Conservation (phyloP, 1,140 invertebrate species). For the Steinernema khuongi region DNA sequence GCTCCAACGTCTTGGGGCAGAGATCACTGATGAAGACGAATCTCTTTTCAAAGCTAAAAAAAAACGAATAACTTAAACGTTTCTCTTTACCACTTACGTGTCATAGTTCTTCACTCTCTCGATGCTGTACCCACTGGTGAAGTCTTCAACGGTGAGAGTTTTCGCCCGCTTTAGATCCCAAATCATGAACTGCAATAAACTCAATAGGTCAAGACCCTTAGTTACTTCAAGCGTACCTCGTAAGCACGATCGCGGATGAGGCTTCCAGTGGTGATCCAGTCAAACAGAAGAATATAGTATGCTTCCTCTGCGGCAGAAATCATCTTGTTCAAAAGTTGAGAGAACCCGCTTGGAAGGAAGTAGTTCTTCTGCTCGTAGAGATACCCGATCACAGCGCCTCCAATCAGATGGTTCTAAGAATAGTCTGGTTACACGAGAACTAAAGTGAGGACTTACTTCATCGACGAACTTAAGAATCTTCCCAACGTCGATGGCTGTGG, state of each 20-base stretch:
- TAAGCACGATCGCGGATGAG: not conserved
- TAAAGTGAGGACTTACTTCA: not conserved
- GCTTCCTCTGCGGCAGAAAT: not conserved
- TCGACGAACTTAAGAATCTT: not conserved
- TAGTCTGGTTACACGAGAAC: not conserved
- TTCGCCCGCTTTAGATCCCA: not conserved
- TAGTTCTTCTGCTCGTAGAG: slow-evolving; percentile 4
- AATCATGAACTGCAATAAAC: not conserved
- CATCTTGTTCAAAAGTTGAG: not conserved
- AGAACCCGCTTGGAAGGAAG: not conserved
- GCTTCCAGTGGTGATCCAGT: not conserved
- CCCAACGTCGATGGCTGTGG: not conserved
- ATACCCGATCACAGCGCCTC: not conserved
- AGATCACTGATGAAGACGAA: not conserved
- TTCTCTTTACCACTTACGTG: not conserved
- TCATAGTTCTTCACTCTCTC: not conserved
- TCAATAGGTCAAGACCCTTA: not conserved
- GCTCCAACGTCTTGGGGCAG: not conserved
- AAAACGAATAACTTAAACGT: not conserved
- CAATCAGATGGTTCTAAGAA: not conserved
- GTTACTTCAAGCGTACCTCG: not conserved
- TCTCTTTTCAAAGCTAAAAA: not conserved
- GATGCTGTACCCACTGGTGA: not conserved
- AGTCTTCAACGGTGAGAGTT: not conserved
- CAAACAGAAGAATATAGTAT: not conserved